These are phyloP conservation scores for Polyploca ridens DNA, from an alignment of 2,888 invertebrate species.

Conservation along the genomic window DNA sequence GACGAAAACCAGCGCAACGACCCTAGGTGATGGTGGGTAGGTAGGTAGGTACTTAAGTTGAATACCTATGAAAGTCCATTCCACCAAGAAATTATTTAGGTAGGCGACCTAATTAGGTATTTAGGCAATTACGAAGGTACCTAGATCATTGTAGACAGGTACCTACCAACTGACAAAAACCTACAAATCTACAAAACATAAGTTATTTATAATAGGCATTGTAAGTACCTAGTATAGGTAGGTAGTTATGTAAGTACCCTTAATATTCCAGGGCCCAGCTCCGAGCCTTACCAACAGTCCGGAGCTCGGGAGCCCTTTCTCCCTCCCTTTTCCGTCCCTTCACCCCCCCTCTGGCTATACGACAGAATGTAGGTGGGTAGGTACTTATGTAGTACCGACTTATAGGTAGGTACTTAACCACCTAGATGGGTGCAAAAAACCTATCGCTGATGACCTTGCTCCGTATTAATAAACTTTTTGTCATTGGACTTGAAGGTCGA, in stretches of 20 bases:
- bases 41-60: neutral
- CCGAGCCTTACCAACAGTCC: slow-evolving; percentile 34
- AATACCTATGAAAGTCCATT: no score
- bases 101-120: no score
- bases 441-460: neutral
- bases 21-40: neutral
- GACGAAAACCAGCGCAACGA: no score
- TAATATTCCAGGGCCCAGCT: slow-evolving; percentile 34
- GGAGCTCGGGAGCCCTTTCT: slow-evolving; percentile 33
- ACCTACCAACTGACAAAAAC: no score
- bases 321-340: slow-evolving; percentile 17
- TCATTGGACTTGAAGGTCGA: slow-evolving; percentile 23
- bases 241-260: neutral
- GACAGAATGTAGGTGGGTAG: slow-evolving; percentile 17
- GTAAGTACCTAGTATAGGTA: neutral
- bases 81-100: no score
- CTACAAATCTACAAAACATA: no score
- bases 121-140: no score
- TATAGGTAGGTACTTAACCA: slow-evolving; percentile 17
- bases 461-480: neutral
- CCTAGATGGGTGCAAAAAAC: neutral
- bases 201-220: no score
- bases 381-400: slow-evolving; percentile 14
- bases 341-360: neutral
- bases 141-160: no score